A percentile compares a stretch with the other conserved stretches of the same genome.
These are phyloP conservation scores for Yasuhikotakia modesta DNA, from an alignment of 2,797 vertebrate species.

Conservation along the genomic window DNA sequence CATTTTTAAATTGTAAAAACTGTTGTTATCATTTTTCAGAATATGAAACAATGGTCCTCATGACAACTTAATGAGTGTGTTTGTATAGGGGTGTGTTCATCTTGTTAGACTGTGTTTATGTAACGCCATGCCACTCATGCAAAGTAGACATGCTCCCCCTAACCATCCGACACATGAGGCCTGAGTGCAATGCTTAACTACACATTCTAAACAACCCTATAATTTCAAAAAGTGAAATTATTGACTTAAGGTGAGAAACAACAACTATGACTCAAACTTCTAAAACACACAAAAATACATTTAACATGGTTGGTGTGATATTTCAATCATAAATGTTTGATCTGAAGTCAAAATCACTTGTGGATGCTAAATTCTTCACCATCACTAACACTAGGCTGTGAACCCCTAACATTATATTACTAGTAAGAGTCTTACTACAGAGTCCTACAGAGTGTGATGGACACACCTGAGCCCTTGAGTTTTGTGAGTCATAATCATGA, in stretches of 20 bases:
- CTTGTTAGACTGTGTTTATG: conserved; percentile 33
- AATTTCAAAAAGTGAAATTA: too few relatives aligned
- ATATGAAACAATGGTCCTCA: too few relatives aligned
- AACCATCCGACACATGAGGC: conserved; percentile 16
- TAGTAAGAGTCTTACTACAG: not conserved
- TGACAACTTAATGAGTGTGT: too few relatives aligned
- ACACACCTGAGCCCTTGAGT: not conserved
- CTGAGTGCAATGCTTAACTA: too few relatives aligned
- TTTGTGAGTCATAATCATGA: not conserved
- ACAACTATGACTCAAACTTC: too few relatives aligned
- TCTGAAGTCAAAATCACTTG: not conserved
- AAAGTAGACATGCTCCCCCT: conserved; percentile 31
- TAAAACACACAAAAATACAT: too few relatives aligned
- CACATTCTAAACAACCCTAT: too few relatives aligned
- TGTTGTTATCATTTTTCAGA: too few relatives aligned
- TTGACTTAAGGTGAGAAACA: too few relatives aligned
- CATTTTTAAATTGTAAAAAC: too few relatives aligned
- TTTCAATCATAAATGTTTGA: not conserved
- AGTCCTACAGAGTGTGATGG: not conserved
- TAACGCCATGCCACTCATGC: conserved; percentile 42
- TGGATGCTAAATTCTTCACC: not conserved
- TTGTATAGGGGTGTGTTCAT: not conserved
- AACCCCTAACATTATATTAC: not conserved
- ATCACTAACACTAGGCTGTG: not conserved
- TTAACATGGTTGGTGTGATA: not conserved